Evolutionary conservation across 2,888 invertebrate species (phyloP).

Genomic region (Microctonus aethiopoides): DNA sequence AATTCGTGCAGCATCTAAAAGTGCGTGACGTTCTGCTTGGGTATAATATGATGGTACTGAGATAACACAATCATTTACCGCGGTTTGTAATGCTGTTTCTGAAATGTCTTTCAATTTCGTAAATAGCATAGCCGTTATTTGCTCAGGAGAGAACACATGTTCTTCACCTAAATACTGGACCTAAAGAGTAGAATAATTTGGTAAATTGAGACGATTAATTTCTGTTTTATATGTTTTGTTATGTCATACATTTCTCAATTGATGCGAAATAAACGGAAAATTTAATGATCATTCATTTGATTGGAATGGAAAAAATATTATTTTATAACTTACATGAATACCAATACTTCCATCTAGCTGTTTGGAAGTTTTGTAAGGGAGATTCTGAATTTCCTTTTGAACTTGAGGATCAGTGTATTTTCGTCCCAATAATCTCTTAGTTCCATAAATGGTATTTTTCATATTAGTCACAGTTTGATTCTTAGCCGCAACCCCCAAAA

Average conservation of each 20-base stretch:
- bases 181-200: conserved; percentile 63
- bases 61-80: conserved; percentile 94
- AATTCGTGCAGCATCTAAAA: conserved; percentile 91
- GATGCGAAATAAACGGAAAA: too few species aligned
- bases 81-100: conserved; percentile 86
- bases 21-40: conserved; percentile 91
- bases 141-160: conserved; percentile 89
- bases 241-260: too few species aligned
- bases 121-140: conserved; percentile 95
- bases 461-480: conserved; percentile 97
- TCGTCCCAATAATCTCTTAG: conserved; percentile 93
- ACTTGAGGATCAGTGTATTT: conserved; percentile 89
- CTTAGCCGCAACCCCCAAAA: conserved; percentile 96
- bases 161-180: conserved; percentile 88
- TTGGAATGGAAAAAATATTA: neutral
- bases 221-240: too few species aligned
- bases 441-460: conserved; percentile 94
- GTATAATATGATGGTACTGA: conserved; percentile 95
- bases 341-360: conserved; percentile 85
- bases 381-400: conserved; percentile 82
- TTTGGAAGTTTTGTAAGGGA: conserved; percentile 84
- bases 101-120: conserved; percentile 96
- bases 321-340: conserved; percentile 76
- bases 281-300: neutral
- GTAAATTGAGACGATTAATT: conserved; percentile 10